Evolutionary conservation across 2,113 vertebrate genomes (phyloP), one percentile per base, ranked within the genome.

Genomic region (Opisthocomus hoazin): DNA sequence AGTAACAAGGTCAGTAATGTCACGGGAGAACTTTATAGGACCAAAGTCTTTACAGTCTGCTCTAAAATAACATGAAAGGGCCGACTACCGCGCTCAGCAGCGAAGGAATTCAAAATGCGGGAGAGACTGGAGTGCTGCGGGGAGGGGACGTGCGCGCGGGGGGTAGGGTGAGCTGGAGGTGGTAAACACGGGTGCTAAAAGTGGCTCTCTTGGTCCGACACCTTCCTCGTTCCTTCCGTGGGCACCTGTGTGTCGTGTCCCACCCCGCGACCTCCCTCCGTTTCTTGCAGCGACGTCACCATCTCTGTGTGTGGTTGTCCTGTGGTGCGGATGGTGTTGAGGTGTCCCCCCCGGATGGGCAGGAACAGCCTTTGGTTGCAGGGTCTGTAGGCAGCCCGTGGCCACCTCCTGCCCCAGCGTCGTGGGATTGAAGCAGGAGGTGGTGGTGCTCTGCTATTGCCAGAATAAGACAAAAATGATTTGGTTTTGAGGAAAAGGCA

Each of bases 61-160:
- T 91, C 89, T 96, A 69, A 96, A 97, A 77, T 79, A 89, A 77
- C 71, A 41, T 93, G 37, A 94, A 84, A 79, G 76, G 51, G 48
- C 41, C 58, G 66, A 93, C 45, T 88, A 12, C 77, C 18, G 15
- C 2, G 12, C 58, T 73, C 50, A 56, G 57, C 78, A 87, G 71
- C 80, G 84, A 86, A 96, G 46, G 90, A 88, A 95, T 94, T 94
- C 63, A 48, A 92, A 95, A 75, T 50, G 60, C 91, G 76, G 71
- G 45, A 90, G 69, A 75, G 61, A 66, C 53, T 86, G 70, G 69
- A 92, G 89, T 64, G 70, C 70, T 83, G 1, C 2, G 2, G 60
- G 65, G 68, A 82, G 48, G 27, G 29, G 34, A 30, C 54, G 57
- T 2, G 1, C 30, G 30, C 21, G 2, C 4, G 1, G 24, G 20